Evolutionary conservation across 2,797 vertebrate species (phyloP).

Genomic region (Holocentrus rufus): DNA sequence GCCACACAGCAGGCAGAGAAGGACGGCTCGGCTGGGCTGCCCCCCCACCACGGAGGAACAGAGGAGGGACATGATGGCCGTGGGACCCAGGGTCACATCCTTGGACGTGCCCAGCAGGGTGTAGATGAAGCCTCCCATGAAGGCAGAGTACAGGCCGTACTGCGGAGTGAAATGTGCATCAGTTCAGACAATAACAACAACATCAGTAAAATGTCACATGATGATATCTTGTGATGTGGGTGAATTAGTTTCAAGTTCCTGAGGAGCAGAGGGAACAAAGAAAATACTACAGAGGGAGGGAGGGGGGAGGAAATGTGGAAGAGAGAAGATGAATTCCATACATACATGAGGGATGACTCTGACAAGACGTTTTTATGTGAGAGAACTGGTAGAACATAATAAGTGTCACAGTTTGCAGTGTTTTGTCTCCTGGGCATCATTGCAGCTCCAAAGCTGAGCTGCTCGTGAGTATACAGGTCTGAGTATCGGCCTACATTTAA

Average conservation of each 20-base stretch:
- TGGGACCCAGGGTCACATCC: slow-evolving; percentile 94
- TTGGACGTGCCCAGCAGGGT: slow-evolving; percentile 94
- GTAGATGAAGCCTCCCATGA: slow-evolving; percentile 94
- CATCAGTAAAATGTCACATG: too few species aligned
- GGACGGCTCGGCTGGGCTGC: slow-evolving; percentile 84
- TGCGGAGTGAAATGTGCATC: slow-evolving; percentile 62
- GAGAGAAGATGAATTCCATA: too few species aligned
- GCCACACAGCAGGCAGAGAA: slow-evolving; percentile 91
- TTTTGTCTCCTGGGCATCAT: too few species aligned
- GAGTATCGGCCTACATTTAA: not conserved
- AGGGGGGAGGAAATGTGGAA: not conserved
- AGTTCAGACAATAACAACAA: not conserved
- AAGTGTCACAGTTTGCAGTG: too few species aligned
- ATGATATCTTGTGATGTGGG: not conserved
- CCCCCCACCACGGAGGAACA: slow-evolving; percentile 86
- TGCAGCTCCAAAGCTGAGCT: not conserved
- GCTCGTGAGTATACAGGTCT: not conserved
- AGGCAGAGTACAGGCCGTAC: slow-evolving; percentile 95
- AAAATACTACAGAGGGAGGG: too few species aligned
- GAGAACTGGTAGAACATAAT: too few species aligned
- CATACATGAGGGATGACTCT: too few species aligned
- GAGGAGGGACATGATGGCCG: slow-evolving; percentile 96
- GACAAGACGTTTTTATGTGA: too few species aligned
- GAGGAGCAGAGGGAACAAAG: too few species aligned
- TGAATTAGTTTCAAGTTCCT: not conserved